Conservation (phyloP, 53 echinoderm and acorn worm species). For the Antedon mediterranea region DNA sequence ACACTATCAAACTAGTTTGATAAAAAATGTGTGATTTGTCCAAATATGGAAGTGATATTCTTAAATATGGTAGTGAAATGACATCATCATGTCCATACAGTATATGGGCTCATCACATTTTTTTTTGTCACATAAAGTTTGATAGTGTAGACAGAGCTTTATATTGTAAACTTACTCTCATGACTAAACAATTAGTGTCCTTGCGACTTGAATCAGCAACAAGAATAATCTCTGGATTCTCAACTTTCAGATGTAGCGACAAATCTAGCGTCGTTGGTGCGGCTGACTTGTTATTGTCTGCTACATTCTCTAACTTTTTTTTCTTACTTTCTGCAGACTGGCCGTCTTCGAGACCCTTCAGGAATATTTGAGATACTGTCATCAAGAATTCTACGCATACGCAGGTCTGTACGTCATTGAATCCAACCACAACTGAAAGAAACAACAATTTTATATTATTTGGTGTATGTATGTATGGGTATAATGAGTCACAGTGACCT, state of each 20-base stretch:
- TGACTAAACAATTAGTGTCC: slow-evolving; percentile 80
- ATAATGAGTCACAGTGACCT: too few relatives aligned
- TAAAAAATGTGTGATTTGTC: too few relatives aligned
- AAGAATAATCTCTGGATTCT: slow-evolving; percentile 81
- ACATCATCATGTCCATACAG: too few relatives aligned
- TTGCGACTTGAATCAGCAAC: slow-evolving; percentile 64
- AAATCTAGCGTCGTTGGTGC: slow-evolving; percentile 27
- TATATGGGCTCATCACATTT: too few relatives aligned
- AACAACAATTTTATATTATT: too few relatives aligned
- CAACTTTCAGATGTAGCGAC: slow-evolving; percentile 52
- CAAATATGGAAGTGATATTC: too few relatives aligned
- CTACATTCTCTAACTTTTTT: slow-evolving; percentile 16
- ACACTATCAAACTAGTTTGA: too few relatives aligned
- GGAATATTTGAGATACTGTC: slow-evolving; percentile 87
- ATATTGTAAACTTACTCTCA: slow-evolving; percentile 70
- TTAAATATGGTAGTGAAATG: too few relatives aligned
- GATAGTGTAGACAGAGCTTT: too few relatives aligned
- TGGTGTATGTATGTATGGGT: too few relatives aligned
- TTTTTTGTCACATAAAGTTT: too few relatives aligned
- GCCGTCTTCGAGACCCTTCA: slow-evolving; percentile 64
- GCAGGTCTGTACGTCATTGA: slow-evolving; percentile 73
- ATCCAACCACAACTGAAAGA: slow-evolving; percentile 47
- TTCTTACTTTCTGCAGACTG: slow-evolving; percentile 20
- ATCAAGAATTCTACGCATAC: slow-evolving; percentile 87
- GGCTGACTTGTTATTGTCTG: slow-evolving; percentile 7